Percentiles rank a stretch among this genome's conserved stretches.
phyloP scores from a whole-genome alignment of 2,113 vertebrate species.

The Oryzias celebensis region DNA sequence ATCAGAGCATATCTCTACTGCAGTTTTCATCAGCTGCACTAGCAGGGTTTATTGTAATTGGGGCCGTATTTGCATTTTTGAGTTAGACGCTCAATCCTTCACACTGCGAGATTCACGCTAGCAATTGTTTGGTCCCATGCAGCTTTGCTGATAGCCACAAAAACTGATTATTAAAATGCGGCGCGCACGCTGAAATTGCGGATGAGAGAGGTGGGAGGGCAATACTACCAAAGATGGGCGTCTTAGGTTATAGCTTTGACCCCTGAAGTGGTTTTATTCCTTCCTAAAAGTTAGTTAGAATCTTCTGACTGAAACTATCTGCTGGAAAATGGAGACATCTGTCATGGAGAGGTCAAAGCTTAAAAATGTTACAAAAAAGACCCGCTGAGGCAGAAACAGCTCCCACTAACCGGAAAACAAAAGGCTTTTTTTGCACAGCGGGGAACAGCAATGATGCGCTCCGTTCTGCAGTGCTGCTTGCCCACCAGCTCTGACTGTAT shows the following conservation, averaged over 20 bases:
- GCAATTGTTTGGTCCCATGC: constrained; percentile 30
- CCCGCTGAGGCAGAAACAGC: background rate
- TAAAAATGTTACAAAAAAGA: background rate
- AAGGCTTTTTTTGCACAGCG: constrained; percentile 11
- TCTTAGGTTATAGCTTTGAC: background rate
- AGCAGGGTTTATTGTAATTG: constrained; percentile 59
- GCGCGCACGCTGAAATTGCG: background rate
- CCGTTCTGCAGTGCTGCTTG: constrained; percentile 9
- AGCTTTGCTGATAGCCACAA: constrained; percentile 33
- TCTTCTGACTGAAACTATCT: background rate
- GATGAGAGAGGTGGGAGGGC: background rate
- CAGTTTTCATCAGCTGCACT: constrained; percentile 45
- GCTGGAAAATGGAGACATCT: background rate
- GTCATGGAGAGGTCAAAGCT: background rate
- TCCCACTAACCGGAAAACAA: background rate
- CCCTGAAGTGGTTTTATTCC: background rate
- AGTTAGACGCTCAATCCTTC: constrained; percentile 35
- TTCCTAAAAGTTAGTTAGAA: background rate
- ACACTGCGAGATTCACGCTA: constrained; percentile 27
- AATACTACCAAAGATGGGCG: background rate
- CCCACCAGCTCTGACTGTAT: constrained; percentile 1
- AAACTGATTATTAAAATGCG: constrained; percentile 10
- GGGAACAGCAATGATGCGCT: constrained; percentile 7
- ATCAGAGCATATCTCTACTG: constrained; percentile 52
- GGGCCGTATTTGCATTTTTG: constrained; percentile 49